These are phyloP conservation scores for Papilio protenor DNA, from an alignment of 2,888 invertebrate genomes.

Conservation along the genomic window DNA sequence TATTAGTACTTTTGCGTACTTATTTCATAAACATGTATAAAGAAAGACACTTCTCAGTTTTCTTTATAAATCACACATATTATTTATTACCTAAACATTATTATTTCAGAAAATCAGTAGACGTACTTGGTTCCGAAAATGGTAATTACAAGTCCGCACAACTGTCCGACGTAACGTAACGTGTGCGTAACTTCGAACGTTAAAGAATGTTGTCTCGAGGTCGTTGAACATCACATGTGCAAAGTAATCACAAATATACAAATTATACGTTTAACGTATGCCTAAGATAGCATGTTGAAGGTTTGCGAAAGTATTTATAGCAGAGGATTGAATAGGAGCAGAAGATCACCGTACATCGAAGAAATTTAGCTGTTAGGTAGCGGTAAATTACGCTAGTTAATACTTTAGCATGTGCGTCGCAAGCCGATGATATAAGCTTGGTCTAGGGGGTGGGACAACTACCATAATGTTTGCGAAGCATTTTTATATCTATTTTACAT, in stretches of 20 bases:
- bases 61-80: background rate
- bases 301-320: background rate
- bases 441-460: too few species aligned
- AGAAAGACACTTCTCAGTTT: background rate
- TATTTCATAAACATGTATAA: too few species aligned
- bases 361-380: too few species aligned
- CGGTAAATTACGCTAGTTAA: too few species aligned
- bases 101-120: background rate
- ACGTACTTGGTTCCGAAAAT: background rate
- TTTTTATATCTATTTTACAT: too few species aligned
- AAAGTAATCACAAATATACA: background rate
- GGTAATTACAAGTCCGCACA: background rate
- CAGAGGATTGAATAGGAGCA: too few species aligned
- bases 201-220: slow-evolving; percentile 19
- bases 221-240: slow-evolving; percentile 11
- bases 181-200: slow-evolving; percentile 14
- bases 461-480: too few species aligned
- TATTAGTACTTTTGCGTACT: too few species aligned
- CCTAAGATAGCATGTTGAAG: background rate
- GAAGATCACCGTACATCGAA: too few species aligned
- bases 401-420: too few species aligned
- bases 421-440: too few species aligned
- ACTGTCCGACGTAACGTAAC: slow-evolving; percentile 15
- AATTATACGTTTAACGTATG: background rate
- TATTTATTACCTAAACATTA: background rate